Base-by-base conservation (phyloP, 2,113 vertebrate genomes). In the Lathamus discolor region DNA sequence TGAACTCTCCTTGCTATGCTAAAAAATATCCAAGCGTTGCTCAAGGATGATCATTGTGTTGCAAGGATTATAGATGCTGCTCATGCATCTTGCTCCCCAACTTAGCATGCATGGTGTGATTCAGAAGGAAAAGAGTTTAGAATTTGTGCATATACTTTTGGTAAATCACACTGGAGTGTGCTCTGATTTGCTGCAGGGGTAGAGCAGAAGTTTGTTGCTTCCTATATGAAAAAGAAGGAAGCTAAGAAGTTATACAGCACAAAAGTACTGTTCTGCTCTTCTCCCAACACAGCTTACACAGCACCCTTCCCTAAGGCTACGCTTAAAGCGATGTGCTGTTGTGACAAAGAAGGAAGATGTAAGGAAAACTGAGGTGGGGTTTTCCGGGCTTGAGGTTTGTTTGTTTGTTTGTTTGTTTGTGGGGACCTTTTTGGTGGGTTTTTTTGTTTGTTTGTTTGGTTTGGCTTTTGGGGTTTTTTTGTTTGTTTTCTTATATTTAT, bases 301-400 rank as follows among this genome's bases (percentile, higher is more conserved):
- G 7, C 33, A 4, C 13, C 29, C 25, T 69, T 64, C 70, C 33
- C 16, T 51, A 10, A 70, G 31, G 57, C 39, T 59, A 8, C 20
- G 11, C 23, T 44, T 59, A 59, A 51, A 59, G 27, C 27, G 57
- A 24, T 5, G 7, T 67, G 17, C 15, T 77, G 12, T 25, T 55
- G 3, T 12, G 19, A 19, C 69, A 74, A 64, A 49, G 4, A 64
- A 63, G 25, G 3, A 6, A 2, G 3, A 2, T 46, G 1, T 29
- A 13, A 64, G 20, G 29, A 59, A 57, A 59, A 59, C 33, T 33
- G 55, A 57, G 20, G 33, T n/a, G 13, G 33, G 12, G 13, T 59
- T 59, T n/a, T n/a, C 1, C 8, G 8, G 13, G 33, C 6, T 59
- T n/a, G 12, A 19, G 54, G 19, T 8, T n/a, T 33, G 54, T 1